A percentile compares a stretch with the other conserved stretches of the same genome.
phyloP scores from a whole-genome alignment of 2,888 invertebrate species.

The Sympetrum striolatum region DNA sequence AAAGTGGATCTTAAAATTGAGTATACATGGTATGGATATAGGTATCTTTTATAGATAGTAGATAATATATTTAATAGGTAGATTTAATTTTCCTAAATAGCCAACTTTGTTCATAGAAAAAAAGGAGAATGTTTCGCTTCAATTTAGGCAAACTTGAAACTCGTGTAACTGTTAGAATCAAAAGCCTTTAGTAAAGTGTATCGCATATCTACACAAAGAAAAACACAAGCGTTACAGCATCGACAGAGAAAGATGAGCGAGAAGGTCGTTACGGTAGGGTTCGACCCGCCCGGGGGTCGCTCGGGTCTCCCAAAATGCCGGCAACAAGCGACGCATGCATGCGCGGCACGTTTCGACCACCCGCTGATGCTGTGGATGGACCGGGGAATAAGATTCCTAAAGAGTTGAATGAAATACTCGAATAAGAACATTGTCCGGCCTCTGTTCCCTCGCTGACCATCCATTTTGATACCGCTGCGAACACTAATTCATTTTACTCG shows the following conservation, averaged over 20 bases:
- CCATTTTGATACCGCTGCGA: not conserved
- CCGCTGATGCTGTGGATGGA: not conserved
- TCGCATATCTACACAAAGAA: too few species aligned
- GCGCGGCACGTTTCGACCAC: conserved; percentile 21
- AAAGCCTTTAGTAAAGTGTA: too few species aligned
- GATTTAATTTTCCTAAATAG: too few species aligned
- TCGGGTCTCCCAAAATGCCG: conserved; percentile 3
- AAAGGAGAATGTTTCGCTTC: too few species aligned
- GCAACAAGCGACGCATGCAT: conserved; percentile 23
- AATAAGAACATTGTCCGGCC: not conserved
- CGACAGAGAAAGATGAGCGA: not conserved
- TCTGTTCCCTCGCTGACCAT: not conserved
- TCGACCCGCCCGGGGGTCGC: not conserved
- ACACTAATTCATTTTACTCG: conserved; percentile 8
- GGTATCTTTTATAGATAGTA: too few species aligned
- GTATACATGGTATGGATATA: too few species aligned
- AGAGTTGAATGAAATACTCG: conserved; percentile 30
- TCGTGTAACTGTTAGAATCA: too few species aligned
- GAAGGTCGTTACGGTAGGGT: not conserved
- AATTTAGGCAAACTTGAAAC: too few species aligned
- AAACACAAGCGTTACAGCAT: too few species aligned
- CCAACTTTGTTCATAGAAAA: too few species aligned
- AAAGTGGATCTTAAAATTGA: too few species aligned
- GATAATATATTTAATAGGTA: too few species aligned
- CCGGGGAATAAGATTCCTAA: conserved; percentile 8